Base-by-base conservation (phyloP, 2,797 vertebrate genomes). In the Intellagama lesueurii region DNA sequence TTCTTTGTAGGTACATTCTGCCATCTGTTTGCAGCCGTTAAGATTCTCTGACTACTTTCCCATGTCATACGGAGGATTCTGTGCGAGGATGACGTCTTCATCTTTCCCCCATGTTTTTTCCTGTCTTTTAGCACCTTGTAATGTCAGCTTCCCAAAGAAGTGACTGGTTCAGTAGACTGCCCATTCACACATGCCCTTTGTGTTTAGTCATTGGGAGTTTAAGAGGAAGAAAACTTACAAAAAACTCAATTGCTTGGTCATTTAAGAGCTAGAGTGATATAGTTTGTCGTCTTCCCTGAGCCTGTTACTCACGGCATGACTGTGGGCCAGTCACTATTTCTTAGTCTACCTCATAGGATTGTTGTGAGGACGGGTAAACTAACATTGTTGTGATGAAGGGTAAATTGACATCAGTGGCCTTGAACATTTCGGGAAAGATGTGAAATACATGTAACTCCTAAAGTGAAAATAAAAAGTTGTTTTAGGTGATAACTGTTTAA, bases 1-100 rank as follows among this genome's bases (percentile, higher is more conserved):
- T 91, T 91, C 94, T 94, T 93, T 73, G 30, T 88, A 35, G 81
- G 90, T 80, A 47, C 83, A 6, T 87, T 87, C 75, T 88, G 81
- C 32, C 68, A 60, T 0, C 4, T 92, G 56, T 81, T 93, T 93
- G 88, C 93, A 92, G 82, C 79, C 82, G 90, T 87, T 91, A 87
- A 83, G 83, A 87, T 90, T 60, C 80, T 68, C 89, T 87, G 89
- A 83, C 84, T 77, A 79, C 56, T 92, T 90, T 91, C 32, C 88
- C 30, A 91, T 76, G 26, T 91, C 87, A 70, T 3, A 44, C n/a
- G 80, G 84, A 90, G 86, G 91, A 93, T 87, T 72, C 35, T 66
- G 87, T 87, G 94, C 85, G 40, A 60, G 66, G 70, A 12, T 88
- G 73, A 70, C 85, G n/a, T 26, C 73, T 93, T 94, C 93, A 17